A percentile compares a stretch with the other conserved stretches of the same genome.
phyloP scores from a whole-genome alignment of 2,797 vertebrate genomes.

The Microctenopoma lineatum region DNA sequence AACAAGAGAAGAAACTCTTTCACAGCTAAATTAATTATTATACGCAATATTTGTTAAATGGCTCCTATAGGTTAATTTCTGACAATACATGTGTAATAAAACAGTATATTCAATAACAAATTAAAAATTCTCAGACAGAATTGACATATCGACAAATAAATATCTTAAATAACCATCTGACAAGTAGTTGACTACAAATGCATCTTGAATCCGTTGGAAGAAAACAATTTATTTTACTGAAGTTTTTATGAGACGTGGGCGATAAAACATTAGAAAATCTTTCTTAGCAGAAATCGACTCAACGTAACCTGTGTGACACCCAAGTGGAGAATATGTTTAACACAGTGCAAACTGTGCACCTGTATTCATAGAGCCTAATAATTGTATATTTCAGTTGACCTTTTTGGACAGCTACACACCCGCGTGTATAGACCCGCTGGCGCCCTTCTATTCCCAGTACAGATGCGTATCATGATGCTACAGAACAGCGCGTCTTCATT shows the following conservation, averaged over 20 bases:
- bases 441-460: slow-evolving; percentile 36
- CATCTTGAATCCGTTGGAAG: slow-evolving; percentile 8
- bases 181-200: slow-evolving; percentile 7
- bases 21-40: neutral
- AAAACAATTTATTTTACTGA: slow-evolving; percentile 14
- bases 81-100: neutral
- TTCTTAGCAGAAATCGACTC: slow-evolving; percentile 7
- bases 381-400: neutral
- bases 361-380: neutral
- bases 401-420: slow-evolving; percentile 14
- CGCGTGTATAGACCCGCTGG: slow-evolving; percentile 15
- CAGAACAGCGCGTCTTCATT: slow-evolving; percentile 32
- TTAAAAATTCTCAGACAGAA: neutral
- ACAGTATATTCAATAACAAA: neutral
- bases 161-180: neutral
- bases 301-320: neutral
- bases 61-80: neutral
- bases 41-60: neutral
- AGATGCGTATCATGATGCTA: slow-evolving; percentile 53
- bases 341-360: neutral
- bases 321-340: neutral
- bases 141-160: neutral
- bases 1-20: neutral
- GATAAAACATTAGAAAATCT: neutral
- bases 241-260: slow-evolving; percentile 15